A percentile compares a stretch with the other conserved stretches of the same genome.
Conservation (phyloP, 2,113 vertebrate species). For the Eubucco bourcierii region DNA sequence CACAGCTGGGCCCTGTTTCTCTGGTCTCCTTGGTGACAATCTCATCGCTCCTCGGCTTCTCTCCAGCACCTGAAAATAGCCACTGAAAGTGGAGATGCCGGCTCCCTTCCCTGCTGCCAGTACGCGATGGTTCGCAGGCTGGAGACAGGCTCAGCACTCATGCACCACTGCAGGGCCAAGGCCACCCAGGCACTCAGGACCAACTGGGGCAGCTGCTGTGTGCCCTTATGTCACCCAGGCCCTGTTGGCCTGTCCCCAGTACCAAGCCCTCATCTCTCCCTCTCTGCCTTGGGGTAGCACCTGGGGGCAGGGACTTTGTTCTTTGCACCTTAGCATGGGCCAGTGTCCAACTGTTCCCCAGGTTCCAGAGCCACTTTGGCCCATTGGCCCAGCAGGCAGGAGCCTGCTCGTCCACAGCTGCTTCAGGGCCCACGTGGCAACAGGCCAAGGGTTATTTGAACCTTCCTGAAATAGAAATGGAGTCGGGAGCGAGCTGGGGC, state of each 20-base stretch:
- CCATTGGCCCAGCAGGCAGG: not conserved
- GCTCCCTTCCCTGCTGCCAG: not conserved
- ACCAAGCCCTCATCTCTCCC: not conserved
- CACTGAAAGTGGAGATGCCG: constrained; percentile 60
- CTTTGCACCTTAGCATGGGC: accelerated
- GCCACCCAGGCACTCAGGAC: not conserved
- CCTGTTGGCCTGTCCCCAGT: not conserved
- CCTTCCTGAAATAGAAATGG: constrained; percentile 17
- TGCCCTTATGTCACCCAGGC: not conserved
- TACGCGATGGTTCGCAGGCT: not conserved
- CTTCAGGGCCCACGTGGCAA: not conserved
- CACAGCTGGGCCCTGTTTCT: constrained; percentile 7
- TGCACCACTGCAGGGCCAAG: accelerated
- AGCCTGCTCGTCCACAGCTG: not conserved
- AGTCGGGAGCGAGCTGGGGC: accelerated
- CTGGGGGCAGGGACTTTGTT: not conserved
- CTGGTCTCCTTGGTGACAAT: constrained; percentile 59
- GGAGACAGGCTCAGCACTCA: not conserved
- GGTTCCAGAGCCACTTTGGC: not conserved
- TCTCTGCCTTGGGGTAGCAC: not conserved
- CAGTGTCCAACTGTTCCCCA: not conserved
- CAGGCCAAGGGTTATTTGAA: constrained; percentile 1
- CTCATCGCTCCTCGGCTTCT: constrained; percentile 49
- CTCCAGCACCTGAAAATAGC: constrained; percentile 69
- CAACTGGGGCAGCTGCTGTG: accelerated